Conservation (phyloP, 2,113 vertebrate species). For the Geococcyx californianus region DNA sequence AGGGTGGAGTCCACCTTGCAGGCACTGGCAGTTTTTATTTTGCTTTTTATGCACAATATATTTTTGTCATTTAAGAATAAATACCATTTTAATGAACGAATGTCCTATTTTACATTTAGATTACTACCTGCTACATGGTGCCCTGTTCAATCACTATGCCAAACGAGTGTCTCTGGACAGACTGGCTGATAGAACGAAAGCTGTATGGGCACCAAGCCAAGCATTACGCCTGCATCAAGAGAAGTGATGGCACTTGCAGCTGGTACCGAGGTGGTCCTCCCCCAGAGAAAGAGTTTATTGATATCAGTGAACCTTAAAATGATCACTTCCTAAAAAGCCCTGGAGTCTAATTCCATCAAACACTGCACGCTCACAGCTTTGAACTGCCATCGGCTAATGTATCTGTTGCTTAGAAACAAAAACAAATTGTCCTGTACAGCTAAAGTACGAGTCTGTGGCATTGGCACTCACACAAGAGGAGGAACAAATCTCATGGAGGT, state of each 20-base stretch:
- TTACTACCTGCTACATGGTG: conserved; percentile 85
- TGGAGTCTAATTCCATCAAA: neutral
- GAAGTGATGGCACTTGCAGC: conserved; percentile 84
- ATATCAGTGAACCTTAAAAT: conserved; percentile 84
- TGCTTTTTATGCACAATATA: neutral
- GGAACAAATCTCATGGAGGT: conserved; percentile 16
- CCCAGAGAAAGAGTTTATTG: conserved; percentile 85
- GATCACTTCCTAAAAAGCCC: neutral
- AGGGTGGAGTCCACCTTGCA: neutral
- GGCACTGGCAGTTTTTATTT: neutral
- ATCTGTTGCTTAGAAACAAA: conserved; percentile 20
- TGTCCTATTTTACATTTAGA: conserved; percentile 71
- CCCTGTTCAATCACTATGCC: conserved; percentile 79
- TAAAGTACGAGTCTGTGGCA: conserved; percentile 5
- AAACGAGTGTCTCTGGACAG: conserved; percentile 91
- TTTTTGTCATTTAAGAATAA: neutral
- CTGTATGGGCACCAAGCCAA: conserved; percentile 85
- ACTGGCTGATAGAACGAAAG: conserved; percentile 85
- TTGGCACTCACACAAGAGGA: neutral
- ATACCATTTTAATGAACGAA: neutral
- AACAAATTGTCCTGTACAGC: neutral
- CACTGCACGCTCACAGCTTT: neutral
- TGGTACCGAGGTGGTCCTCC: conserved; percentile 85
- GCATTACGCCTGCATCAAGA: conserved; percentile 87
- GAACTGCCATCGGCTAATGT: neutral